Percentiles rank a stretch among this genome's conserved stretches.
phyloP scores from a whole-genome alignment of 2,797 vertebrate genomes.

The Philypnodon macrostomus region DNA sequence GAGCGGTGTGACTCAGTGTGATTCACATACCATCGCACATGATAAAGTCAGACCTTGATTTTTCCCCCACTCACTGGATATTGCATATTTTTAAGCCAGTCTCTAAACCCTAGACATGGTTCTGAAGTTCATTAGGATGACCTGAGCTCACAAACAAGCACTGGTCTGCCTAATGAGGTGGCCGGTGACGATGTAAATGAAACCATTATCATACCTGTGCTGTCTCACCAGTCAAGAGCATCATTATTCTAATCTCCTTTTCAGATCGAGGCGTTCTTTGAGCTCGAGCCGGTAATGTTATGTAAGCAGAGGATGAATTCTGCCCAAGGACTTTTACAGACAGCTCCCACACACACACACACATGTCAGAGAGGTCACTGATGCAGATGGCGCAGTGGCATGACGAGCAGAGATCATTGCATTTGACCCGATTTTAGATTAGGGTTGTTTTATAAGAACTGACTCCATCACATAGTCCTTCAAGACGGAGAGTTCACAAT shows the following conservation, averaged over 20 bases:
- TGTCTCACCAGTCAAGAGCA: background rate
- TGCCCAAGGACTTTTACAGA: constrained; percentile 28
- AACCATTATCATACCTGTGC: background rate
- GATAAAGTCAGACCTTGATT: constrained; percentile 5
- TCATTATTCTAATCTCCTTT: constrained; percentile 40
- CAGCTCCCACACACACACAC: constrained; percentile 13
- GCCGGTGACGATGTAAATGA: constrained; percentile 1
- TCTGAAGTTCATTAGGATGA: too few relatives aligned
- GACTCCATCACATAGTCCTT: constrained; percentile 10
- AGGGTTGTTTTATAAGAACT: background rate
- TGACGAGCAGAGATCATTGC: background rate
- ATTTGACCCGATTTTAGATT: background rate
- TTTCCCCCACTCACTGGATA: too few relatives aligned
- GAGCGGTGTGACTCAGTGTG: constrained; percentile 27
- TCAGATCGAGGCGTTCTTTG: constrained; percentile 17
- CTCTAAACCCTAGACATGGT: too few relatives aligned
- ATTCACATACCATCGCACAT: constrained; percentile 29
- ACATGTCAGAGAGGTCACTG: background rate
- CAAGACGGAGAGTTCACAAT: constrained; percentile 10
- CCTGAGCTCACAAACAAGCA: too few relatives aligned
- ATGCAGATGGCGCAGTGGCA: background rate
- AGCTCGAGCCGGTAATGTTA: constrained; percentile 47
- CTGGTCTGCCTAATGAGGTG: too few relatives aligned
- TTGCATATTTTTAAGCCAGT: too few relatives aligned
- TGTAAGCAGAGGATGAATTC: constrained; percentile 45